phyloP scores from a whole-genome alignment of 1,140 invertebrate genomes.

The Leptinotarsa lineolata region DNA sequence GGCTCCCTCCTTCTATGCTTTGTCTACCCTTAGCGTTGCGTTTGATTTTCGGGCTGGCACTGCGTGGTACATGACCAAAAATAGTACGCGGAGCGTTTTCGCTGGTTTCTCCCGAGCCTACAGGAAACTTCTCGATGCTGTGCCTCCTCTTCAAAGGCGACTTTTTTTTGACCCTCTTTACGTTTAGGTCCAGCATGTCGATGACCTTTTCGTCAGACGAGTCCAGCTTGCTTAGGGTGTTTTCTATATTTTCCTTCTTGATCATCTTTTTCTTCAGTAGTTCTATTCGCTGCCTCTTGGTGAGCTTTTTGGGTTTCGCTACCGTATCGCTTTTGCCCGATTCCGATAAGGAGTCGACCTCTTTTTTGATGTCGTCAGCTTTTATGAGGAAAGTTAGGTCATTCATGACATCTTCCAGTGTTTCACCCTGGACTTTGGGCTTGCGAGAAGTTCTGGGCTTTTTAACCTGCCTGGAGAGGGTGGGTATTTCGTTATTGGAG shows the following conservation, averaged over 20 bases:
- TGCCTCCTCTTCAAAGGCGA: constrained; percentile 47
- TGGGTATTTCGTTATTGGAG: constrained; percentile 23
- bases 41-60: constrained; percentile 45
- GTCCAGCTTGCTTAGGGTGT: constrained; percentile 43
- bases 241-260: constrained; percentile 52
- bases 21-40: constrained; percentile 36
- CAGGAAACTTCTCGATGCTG: constrained; percentile 53
- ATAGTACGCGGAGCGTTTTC: constrained; percentile 34
- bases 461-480: constrained; percentile 14
- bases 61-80: constrained; percentile 44
- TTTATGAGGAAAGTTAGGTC: constrained; percentile 46
- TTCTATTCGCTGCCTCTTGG: constrained; percentile 43
- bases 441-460: constrained; percentile 24
- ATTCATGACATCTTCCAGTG: constrained; percentile 49
- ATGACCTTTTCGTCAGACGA: constrained; percentile 47
- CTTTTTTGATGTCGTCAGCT: constrained; percentile 43
- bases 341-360: constrained; percentile 41
- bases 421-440: constrained; percentile 25
- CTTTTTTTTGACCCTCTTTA: constrained; percentile 45
- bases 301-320: constrained; percentile 39
- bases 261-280: constrained; percentile 40
- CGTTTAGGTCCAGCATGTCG: constrained; percentile 53
- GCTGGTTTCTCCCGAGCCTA: constrained; percentile 33
- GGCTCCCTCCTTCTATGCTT: constrained; percentile 49
- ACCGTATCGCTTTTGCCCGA: constrained; percentile 35